Base-by-base conservation (phyloP, 2,888 invertebrate genomes). In the Scrobipalpa costella region DNA sequence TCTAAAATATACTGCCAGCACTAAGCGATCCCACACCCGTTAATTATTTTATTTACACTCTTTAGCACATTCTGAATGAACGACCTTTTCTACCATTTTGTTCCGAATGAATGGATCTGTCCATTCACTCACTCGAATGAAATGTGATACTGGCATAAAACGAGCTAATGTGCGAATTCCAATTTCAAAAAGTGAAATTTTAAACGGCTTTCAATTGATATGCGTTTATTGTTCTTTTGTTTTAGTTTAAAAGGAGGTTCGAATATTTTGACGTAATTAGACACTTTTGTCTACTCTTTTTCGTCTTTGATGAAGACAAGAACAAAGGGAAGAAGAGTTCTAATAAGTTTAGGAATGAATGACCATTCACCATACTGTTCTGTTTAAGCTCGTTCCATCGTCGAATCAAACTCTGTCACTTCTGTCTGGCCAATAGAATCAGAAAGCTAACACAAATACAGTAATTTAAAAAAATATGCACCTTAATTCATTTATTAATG, bases 11-110 rank as follows among this genome's bases (percentile, higher is more conserved):
- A 73, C 74, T 76, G 72, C 73, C 83, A 80, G 82, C 75, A 71
- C 69, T 83, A 83, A 84, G 80, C 81, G 81, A 77, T 72, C 81
- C 84, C 85, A 86, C 88, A 86, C 88, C 81, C 83, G 74, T 78
- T 88, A 89, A 89, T 88, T 88, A 88, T 87, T 85, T 80, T 82
- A 82, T 85, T 83, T 83, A 75, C 50, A 52, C 50, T 52, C 50
- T 52, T 52, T 52, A 52, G 19, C 17, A 50, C 27, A 13, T 17
- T 9, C 13, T 21, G 50, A 52, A 27, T 21, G 27, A 52, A 52
- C 27, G 13, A 21, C 13, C 21, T 13, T 21, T 52, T 21, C 50
- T 21, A 52, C 50, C 19, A 21, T 52, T 77, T 74, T 77, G 74
- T 76, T 71, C 70, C 65, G 57, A 63, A 67, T 74, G 69, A 75